Base-by-base conservation (phyloP, 2,797 vertebrate species). In the Petrocephalus sullivani region DNA sequence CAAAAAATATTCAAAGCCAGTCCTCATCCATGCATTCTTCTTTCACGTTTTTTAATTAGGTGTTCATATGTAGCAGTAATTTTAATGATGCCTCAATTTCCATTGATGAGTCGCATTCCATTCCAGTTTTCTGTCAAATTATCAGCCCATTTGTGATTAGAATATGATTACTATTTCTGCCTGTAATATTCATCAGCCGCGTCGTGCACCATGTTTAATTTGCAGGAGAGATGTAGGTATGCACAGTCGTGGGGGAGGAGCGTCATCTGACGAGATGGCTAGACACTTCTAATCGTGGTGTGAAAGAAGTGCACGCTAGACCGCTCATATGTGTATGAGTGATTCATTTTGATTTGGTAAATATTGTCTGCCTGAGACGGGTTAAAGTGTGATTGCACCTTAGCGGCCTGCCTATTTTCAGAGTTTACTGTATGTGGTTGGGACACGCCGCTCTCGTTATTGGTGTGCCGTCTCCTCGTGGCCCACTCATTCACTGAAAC, bases 261-360 rank as follows among this genome's bases (percentile, higher is more conserved):
- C 6, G 28, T 75, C 14, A 41, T 78, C 16, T 78, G 33, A 19
- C 71, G 33, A 37, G 33, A 12, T 41, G 61, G 61, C 23, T 28
- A 12, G 23, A 12, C 23, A 10, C 61, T 51, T 82, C 23, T 21
- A 82, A 82, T 82, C 14, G 0, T 9, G 19, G 46, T 7, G 1
- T 51, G 19, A 46, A 53, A 2, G 9, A 49, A 21, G 8, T 83
- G 10, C n/a, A 10, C 53, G 49, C n/a, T 4, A 10, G 49, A 10
- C 49, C 8, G 49, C 8, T 83, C 19, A 23, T 83, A 83, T 14
- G 8, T 53, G 78, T 49, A 53, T 46, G 41, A 53, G 49, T 83
- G 78, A 83, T 83, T 83, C 78, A 57, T 85, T 85, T 37, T 57
- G 53, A 23, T 85, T 28, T 54, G 21, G 21, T 85, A 58, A 57